Percentiles rank a stretch among this genome's conserved stretches.
phyloP scores from a whole-genome alignment of 2,888 invertebrate species.

The Drosophila mercatorum region DNA sequence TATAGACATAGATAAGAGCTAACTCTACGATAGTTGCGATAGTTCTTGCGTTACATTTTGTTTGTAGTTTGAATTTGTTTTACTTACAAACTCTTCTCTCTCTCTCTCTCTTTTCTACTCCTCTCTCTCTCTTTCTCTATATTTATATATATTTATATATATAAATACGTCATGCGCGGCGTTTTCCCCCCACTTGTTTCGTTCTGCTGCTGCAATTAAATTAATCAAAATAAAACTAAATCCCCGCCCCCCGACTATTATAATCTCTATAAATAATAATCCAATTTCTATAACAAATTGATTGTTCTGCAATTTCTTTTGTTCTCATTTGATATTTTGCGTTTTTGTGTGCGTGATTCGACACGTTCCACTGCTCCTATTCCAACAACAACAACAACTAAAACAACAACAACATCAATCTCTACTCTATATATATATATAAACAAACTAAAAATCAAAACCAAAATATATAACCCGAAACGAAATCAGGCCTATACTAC shows the following conservation, averaged over 20 bases:
- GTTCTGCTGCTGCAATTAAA: conserved; percentile 32
- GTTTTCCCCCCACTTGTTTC: conserved; percentile 17
- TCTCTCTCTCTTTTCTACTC: conserved; percentile 25
- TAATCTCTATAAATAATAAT: conserved; percentile 14
- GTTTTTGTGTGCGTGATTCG: conserved; percentile 45
- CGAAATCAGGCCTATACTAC: conserved; percentile 90
- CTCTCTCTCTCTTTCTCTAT: conserved; percentile 21
- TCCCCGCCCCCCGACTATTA: conserved; percentile 4
- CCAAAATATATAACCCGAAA: conserved; percentile 39
- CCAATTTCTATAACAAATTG: conserved; percentile 3
- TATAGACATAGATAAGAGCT: too few species aligned
- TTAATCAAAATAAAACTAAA: not conserved
- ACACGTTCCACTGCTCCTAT: conserved; percentile 32
- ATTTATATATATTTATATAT: conserved; percentile 4
- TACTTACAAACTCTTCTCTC: conserved; percentile 36
- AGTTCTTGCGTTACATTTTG: conserved; percentile 33
- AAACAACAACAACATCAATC: conserved; percentile 4
- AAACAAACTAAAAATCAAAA: conserved; percentile 31
- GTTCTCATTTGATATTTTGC: conserved; percentile 24
- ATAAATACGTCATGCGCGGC: conserved; percentile 29
- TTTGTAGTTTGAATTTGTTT: conserved; percentile 49
- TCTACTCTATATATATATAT: conserved; percentile 14
- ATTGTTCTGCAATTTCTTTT: conserved; percentile 13
- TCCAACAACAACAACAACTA: conserved; percentile 29
- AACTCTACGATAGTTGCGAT: conserved; percentile 2